Evolutionary conservation across 2,888 invertebrate genomes (phyloP), one percentile per base, ranked within the genome.

Genomic region (Drosophila koepferae): DNA sequence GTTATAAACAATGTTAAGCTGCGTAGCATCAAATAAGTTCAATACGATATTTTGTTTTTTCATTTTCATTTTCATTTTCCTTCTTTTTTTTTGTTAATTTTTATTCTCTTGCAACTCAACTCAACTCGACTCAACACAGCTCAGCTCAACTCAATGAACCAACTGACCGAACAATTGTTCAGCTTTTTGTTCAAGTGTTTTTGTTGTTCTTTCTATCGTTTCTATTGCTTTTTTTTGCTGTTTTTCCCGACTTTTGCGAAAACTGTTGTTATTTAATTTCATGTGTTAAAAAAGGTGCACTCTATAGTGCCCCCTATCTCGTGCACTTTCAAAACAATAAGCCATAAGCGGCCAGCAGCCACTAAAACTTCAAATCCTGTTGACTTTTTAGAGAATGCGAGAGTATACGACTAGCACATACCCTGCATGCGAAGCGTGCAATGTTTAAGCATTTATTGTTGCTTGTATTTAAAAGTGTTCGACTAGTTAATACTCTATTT

Each of bases 291-390:
- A 41, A 62, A 48, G 46, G 38, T 56, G 55, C 34, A 36, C 41
- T 16, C 18, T 16, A 18, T 14, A 2, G 14, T 20, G n/a, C n/a
- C 10, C 18, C 14, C 31, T 16, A 7, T 18, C 8, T 5, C 9
- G 31, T n/a, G 18, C 48, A 34, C 40, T 56, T 60, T 44, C 16
- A 28, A 63, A 58, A 61, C 77, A 80, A 77, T 61, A 72, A 66
- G 63, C 44, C 62, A 77, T 65, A 75, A 72, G 58, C 61, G 59
- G 20, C 31, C 23, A 23, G 28, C 46, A 48, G n/a, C 10, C 18
- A 10, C 34, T 34, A 10, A 53, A 58, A 46, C 53, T 18, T 61
- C 20, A n/a, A 16, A 38, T 2, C 36, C 1, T 10, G 53, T 38
- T 38, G 20, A 38, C 9, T 38, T 38, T 53, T 18, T 20, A n/a